Evolutionary conservation across 2,113 vertebrate genomes (phyloP).

Genomic region (Anhinga rufa): DNA sequence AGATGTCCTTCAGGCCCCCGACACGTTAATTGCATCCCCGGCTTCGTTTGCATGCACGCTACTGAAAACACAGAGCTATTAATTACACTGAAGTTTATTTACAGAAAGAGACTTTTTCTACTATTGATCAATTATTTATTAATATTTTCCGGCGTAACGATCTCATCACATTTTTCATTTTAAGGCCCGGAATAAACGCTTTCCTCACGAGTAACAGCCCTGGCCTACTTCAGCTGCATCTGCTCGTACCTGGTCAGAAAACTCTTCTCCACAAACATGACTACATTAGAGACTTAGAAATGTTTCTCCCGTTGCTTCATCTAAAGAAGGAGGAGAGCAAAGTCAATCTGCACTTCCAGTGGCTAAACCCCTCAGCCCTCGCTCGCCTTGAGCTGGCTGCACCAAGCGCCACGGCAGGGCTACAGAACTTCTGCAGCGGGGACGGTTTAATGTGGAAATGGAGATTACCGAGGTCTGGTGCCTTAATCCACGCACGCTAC

Average conservation of each 20-base stretch:
- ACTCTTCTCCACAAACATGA: neutral
- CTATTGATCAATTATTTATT: constrained; percentile 89
- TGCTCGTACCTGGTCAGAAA: neutral
- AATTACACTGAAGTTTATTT: constrained; percentile 89
- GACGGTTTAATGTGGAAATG: neutral
- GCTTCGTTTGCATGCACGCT: constrained; percentile 82
- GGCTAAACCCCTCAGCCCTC: neutral
- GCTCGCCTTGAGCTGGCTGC: neutral
- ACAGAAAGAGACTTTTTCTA: constrained; percentile 78
- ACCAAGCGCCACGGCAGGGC: neutral
- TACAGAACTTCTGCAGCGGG: neutral
- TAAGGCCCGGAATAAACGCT: constrained; percentile 52
- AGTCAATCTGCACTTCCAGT: neutral
- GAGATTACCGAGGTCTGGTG: neutral
- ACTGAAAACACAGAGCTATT: constrained; percentile 88
- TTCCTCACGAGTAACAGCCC: constrained; percentile 14
- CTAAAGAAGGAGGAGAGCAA: neutral
- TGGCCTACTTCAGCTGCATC: constrained; percentile 4
- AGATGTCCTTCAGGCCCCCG: constrained; percentile 81
- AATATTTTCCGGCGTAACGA: constrained; percentile 80
- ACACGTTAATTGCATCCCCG: constrained; percentile 78
- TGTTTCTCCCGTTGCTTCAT: neutral
- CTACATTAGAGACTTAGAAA: neutral
- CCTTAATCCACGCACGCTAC: neutral
- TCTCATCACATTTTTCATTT: constrained; percentile 75